These are phyloP conservation scores for Eristalis intricaria DNA, from an alignment of 2,888 invertebrate species.

Conservation along the genomic window DNA sequence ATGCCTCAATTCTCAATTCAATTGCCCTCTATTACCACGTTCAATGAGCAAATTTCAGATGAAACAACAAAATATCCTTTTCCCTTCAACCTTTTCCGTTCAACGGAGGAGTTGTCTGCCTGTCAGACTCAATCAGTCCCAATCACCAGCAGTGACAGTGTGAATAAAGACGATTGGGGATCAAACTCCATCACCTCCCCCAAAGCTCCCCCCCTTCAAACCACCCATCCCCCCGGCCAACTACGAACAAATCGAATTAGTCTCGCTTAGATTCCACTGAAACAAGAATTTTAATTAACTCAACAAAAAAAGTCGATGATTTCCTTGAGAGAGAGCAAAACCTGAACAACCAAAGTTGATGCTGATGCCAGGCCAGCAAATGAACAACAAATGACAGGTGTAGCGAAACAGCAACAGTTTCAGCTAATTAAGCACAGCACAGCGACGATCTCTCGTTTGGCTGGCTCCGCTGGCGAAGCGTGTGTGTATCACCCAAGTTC, in stretches of 20 bases:
- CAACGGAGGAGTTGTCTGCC: neutral
- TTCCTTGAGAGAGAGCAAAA: neutral
- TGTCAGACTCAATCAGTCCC: no score
- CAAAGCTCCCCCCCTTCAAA: no score
- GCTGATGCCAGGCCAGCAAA: neutral
- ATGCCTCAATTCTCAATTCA: no score
- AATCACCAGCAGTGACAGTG: no score
- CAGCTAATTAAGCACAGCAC: neutral
- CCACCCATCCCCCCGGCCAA: neutral
- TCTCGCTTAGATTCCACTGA: neutral
- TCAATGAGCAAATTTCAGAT: no score
- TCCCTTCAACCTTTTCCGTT: neutral
- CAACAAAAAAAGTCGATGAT: neutral
- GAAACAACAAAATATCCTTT: neutral
- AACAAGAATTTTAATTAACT: neutral
- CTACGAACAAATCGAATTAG: neutral
- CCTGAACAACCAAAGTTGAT: neutral
- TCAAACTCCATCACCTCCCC: neutral
- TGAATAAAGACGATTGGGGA: no score
- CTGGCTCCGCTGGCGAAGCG: neutral
- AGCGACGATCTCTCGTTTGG: neutral
- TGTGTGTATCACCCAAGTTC: neutral
- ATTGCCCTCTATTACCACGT: no score
- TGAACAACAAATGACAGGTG: neutral
- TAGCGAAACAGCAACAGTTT: neutral